These are phyloP conservation scores for Furcifer pardalis DNA, from an alignment of 2,797 vertebrate species.

Conservation along the genomic window DNA sequence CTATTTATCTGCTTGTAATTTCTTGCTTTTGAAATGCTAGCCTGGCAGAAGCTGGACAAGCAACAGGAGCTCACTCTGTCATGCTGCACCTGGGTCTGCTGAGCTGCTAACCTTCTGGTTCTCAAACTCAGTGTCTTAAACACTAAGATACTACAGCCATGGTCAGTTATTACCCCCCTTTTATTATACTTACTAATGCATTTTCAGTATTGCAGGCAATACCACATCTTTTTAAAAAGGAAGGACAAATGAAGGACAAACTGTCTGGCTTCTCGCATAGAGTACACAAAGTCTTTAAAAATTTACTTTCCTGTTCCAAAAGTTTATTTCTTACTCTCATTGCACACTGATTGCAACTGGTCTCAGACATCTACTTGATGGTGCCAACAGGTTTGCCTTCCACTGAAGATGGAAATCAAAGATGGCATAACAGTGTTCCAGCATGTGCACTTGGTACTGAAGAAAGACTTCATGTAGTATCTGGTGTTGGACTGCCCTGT, in stretches of 20 bases:
- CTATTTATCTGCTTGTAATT: too few relatives aligned
- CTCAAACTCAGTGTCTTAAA: too few relatives aligned
- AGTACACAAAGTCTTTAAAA: neutral
- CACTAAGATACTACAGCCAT: too few relatives aligned
- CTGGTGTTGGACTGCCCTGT: neutral
- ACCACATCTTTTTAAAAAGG: neutral
- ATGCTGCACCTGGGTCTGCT: too few relatives aligned
- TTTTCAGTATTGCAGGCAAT: neutral
- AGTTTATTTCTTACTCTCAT: neutral
- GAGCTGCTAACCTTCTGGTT: too few relatives aligned
- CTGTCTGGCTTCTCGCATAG: neutral
- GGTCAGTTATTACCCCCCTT: neutral
- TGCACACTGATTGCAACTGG: slow-evolving; percentile 4
- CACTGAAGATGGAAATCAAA: neutral
- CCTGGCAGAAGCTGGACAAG: too few relatives aligned
- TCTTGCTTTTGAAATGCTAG: too few relatives aligned
- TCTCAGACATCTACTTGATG: neutral
- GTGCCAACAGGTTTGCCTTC: neutral
- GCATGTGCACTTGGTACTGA: neutral
- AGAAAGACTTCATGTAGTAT: too few relatives aligned
- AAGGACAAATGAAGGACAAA: neutral
- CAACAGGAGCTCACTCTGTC: too few relatives aligned
- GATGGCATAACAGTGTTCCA: neutral
- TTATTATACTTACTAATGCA: neutral
- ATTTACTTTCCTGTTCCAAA: neutral